A percentile compares a stretch with the other conserved stretches of the same genome.
Evolutionary conservation across 2,113 vertebrate genomes (phyloP).

Genomic region (Diphyllodes magnificus): DNA sequence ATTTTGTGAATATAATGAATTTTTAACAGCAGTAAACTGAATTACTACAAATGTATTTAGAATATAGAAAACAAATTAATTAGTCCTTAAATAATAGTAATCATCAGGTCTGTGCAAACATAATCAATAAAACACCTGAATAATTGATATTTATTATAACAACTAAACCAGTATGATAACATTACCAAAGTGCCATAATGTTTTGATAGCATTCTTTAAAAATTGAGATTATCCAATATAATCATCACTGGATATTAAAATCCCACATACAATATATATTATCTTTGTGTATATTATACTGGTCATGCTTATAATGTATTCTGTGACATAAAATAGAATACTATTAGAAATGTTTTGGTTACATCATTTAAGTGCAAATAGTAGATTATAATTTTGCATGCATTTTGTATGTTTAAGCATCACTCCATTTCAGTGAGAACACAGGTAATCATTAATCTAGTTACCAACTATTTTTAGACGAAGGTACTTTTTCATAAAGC

Average conservation of each 20-base stretch:
- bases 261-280: conserved; percentile 29
- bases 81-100: conserved; percentile 11
- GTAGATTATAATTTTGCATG: conserved; percentile 44
- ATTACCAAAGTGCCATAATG: conserved; percentile 14
- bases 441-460: background rate
- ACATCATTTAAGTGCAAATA: conserved; percentile 45
- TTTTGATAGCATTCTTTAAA: conserved; percentile 34
- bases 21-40: conserved; percentile 14
- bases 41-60: background rate
- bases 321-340: conserved; percentile 17
- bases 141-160: background rate
- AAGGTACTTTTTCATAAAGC: background rate
- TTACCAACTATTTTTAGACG: background rate
- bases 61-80: conserved; percentile 13
- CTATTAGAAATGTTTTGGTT: conserved; percentile 49
- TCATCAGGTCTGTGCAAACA: conserved; percentile 31
- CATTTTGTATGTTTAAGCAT: conserved; percentile 14
- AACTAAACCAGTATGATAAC: background rate
- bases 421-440: background rate
- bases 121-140: conserved; percentile 19
- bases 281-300: background rate
- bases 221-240: conserved; percentile 30
- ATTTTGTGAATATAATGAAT: background rate
- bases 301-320: conserved; percentile 45
- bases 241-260: background rate